Conservation (phyloP, 1,140 invertebrate genomes). For the Pseudomyrmex concolor region DNA sequence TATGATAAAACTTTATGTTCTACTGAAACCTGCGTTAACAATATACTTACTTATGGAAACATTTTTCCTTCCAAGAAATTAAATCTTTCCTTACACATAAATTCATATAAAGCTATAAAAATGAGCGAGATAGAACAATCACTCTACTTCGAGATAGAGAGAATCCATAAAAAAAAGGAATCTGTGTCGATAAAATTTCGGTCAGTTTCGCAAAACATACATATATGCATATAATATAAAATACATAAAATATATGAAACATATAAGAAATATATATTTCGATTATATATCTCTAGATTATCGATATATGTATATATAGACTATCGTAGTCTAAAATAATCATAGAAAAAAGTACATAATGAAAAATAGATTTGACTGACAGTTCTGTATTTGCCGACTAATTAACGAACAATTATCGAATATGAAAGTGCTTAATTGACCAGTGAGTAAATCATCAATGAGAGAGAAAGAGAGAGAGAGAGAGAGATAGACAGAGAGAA, state of each 20-base stretch:
- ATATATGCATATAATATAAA: too few species aligned
- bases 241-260: too few species aligned
- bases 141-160: too few species aligned
- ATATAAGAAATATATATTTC: too few species aligned
- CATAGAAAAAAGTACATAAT: not conserved
- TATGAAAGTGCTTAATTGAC: slow-evolving; percentile 24
- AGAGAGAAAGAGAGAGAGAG: too few species aligned
- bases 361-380: slow-evolving; percentile 28
- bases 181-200: too few species aligned
- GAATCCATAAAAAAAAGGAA: too few species aligned
- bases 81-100: too few species aligned
- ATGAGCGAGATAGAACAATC: too few species aligned
- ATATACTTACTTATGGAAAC: not conserved
- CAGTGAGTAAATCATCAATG: not conserved
- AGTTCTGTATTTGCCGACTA: slow-evolving; percentile 8
- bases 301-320: not conserved
- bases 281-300: not conserved
- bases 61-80: not conserved
- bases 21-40: not conserved
- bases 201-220: too few species aligned
- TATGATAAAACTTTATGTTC: not conserved
- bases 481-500: not conserved
- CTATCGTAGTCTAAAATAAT: not conserved
- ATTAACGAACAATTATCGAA: slow-evolving; percentile 35
- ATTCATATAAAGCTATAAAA: too few species aligned